Conservation (phyloP, 2,113 vertebrate genomes). For the Leucosticte australis region DNA sequence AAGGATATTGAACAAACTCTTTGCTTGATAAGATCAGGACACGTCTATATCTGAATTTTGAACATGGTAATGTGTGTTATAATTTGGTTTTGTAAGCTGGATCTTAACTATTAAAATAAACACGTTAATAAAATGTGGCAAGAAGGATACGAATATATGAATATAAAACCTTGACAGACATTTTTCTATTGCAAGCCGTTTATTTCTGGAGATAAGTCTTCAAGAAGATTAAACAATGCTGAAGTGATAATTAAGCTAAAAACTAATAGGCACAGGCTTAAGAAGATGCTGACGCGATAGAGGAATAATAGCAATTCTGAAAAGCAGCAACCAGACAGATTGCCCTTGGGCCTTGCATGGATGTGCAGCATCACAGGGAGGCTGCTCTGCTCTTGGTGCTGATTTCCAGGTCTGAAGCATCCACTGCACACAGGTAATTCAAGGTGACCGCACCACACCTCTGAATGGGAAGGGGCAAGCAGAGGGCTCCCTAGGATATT, state of each 20-base stretch:
- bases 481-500: neutral
- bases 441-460: neutral
- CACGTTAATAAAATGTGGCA: constrained; percentile 30
- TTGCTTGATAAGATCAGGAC: neutral
- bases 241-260: constrained; percentile 54
- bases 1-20: neutral
- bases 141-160: constrained; percentile 34
- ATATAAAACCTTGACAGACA: constrained; percentile 15
- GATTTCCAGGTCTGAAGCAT: neutral
- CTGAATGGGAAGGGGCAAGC: accelerated
- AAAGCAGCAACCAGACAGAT: neutral
- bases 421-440: accelerated
- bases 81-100: constrained; percentile 36
- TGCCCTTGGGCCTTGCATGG: neutral
- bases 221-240: constrained; percentile 30
- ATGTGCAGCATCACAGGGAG: neutral
- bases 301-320: neutral
- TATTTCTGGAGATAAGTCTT: constrained; percentile 36
- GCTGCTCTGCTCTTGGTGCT: neutral
- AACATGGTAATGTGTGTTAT: neutral
- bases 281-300: neutral
- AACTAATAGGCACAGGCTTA: constrained; percentile 22
- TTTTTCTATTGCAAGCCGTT: constrained; percentile 17
- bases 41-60: neutral
- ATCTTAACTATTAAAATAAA: constrained; percentile 52